phyloP scores from a whole-genome alignment of 2,113 vertebrate species.

The Tringa solitaria region DNA sequence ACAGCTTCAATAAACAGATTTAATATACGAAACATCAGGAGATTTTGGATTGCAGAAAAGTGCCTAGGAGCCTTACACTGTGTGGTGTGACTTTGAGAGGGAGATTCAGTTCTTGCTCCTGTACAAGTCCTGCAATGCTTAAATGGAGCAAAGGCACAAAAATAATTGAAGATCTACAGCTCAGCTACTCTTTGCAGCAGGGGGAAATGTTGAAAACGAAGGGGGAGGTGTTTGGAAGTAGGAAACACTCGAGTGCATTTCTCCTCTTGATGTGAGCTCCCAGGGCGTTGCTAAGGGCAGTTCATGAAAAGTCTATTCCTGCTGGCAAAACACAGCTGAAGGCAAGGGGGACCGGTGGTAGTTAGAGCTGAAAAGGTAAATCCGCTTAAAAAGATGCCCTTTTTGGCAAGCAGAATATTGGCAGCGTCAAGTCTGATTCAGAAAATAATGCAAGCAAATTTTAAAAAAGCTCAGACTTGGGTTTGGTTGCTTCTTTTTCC shows the following conservation, averaged over 20 bases:
- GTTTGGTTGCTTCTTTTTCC: not conserved
- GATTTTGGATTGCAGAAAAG: not conserved
- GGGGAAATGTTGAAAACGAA: not conserved
- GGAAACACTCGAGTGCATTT: not conserved
- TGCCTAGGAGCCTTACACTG: not conserved
- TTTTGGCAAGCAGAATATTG: not conserved
- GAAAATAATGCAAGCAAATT: not conserved
- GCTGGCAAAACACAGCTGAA: not conserved
- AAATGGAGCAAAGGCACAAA: not conserved
- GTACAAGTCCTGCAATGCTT: not conserved
- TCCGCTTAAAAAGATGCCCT: not conserved
- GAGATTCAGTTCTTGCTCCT: not conserved
- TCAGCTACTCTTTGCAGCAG: not conserved
- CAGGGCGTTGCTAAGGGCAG: not conserved
- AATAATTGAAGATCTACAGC: not conserved
- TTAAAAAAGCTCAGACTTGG: not conserved
- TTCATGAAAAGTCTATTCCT: not conserved
- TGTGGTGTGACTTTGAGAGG: not conserved
- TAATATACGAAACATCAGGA: not conserved
- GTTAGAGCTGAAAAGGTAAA: not conserved
- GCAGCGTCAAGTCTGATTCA: not conserved
- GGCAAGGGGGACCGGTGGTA: not conserved
- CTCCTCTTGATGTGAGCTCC: not conserved
- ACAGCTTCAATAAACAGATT: not conserved
- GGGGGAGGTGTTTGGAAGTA: not conserved